Conservation (phyloP, 1,140 invertebrate genomes). For the Euwallacea fornicatus region DNA sequence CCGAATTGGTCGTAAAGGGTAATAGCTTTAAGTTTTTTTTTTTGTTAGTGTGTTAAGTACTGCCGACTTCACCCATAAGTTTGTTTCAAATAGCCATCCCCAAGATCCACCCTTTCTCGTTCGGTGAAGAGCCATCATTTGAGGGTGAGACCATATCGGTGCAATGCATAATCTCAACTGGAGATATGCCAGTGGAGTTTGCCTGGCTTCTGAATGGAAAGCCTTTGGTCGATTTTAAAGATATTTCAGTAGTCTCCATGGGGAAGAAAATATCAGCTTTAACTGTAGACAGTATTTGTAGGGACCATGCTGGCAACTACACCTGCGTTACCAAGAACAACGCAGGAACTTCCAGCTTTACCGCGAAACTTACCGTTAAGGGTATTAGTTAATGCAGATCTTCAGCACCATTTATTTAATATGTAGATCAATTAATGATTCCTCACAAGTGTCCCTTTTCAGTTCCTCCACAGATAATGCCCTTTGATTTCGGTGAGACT, state of each 20-base stretch:
- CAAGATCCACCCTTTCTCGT: conserved; percentile 68
- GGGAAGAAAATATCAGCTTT: conserved; percentile 54
- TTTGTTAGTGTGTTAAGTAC: background rate
- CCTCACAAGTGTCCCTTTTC: background rate
- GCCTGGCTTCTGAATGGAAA: conserved; percentile 67
- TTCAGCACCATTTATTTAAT: too few species aligned
- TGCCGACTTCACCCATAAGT: background rate
- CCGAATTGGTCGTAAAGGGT: conserved; percentile 43
- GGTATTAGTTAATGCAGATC: conserved; percentile 28
- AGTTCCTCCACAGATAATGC: conserved; percentile 11
- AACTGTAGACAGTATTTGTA: conserved; percentile 72
- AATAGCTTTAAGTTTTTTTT: conserved; percentile 9
- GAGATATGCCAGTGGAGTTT: conserved; percentile 69
- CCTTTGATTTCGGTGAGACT: conserved; percentile 56
- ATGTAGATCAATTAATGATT: too few species aligned
- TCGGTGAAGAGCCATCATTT: conserved; percentile 61
- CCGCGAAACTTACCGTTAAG: conserved; percentile 45
- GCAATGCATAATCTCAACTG: conserved; percentile 56
- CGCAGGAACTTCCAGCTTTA: conserved; percentile 59
- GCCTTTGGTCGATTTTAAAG: conserved; percentile 54
- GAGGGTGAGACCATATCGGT: conserved; percentile 57
- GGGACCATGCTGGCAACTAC: conserved; percentile 66
- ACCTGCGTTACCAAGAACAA: conserved; percentile 68
- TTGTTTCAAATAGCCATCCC: conserved; percentile 51
- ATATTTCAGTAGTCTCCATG: conserved; percentile 55